Evolutionary conservation across 1,140 invertebrate genomes (phyloP), one percentile per base, ranked within the genome.

Genomic region (Heterodera schachtii): DNA sequence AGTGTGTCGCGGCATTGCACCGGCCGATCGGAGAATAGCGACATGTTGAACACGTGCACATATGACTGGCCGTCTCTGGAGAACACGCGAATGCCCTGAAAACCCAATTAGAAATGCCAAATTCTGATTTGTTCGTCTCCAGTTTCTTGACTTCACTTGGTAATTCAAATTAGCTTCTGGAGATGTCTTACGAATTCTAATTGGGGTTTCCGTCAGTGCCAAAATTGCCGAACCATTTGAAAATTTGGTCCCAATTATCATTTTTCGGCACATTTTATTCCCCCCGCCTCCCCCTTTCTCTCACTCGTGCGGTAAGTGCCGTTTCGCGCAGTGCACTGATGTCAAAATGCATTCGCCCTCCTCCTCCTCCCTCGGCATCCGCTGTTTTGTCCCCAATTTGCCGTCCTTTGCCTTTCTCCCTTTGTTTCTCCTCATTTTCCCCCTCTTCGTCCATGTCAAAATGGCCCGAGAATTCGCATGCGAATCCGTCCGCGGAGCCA

Each of bases 21-120:
- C 16, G 85, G 82, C 52, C 87, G 83, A 16, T 82, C 74, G 13
- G 91, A 91, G 90, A 93, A 93, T 9, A 93, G 87, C 77, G 91
- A 91, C n/a, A 93, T 90, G 84, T 93, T 93, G 85, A 93, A 93
- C 41, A 91, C 86, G 86, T 93, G 93, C 84, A 90, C 92, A 84
- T 93, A 93, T 81, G 92, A 90, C 21, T 91, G 92, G 16, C 93
- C 93, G 83, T 91, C 92, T 4, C 91, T 90, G 8, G 92, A 92
- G 85, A 93, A 93, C 43, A 92, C 82, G 43, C 87, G 87, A 81
- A 88, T 91, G 13, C 91, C 91, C 67, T 88, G 87, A 64, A 92
- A 44, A 11, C n/a, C n/a, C n/a, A 44, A 43, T 43, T 8, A 57
- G 46, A 16, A 49, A 60, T 57, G 49, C 2, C 49, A 8, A 52